Conservation (phyloP, 2,888 invertebrate species). For the Rhopalosiphum nymphaeae region DNA sequence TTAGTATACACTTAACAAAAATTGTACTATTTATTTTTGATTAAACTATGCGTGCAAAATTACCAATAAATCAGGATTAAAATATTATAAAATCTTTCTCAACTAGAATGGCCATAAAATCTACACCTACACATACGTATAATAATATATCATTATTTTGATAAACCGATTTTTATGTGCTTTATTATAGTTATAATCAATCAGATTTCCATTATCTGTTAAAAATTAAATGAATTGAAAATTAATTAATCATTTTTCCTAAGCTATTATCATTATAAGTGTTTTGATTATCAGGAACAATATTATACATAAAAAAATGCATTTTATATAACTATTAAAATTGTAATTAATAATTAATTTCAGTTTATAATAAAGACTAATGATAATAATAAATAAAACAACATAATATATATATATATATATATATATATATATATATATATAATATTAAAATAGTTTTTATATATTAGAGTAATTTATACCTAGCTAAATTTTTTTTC, state of each 20-base stretch:
- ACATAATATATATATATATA: too few relatives aligned
- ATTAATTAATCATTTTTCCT: neutral
- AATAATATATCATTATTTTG: neutral
- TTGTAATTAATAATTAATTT: neutral
- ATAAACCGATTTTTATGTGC: neutral
- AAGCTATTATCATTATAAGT: neutral
- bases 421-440: too few relatives aligned
- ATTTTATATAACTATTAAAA: neutral
- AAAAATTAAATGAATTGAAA: conserved; percentile 9
- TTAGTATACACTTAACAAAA: neutral
- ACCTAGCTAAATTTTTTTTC: neutral
- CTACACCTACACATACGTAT: neutral
- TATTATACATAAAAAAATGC: neutral
- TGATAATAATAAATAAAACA: neutral
- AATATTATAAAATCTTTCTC: neutral
- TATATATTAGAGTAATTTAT: neutral
- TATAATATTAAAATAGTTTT: neutral
- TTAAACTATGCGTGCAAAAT: neutral
- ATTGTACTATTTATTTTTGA: neutral
- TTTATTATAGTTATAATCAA: neutral
- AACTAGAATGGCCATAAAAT: neutral
- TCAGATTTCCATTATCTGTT: neutral
- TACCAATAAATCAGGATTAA: neutral
- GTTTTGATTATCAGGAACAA: neutral
- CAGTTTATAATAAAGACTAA: neutral